Evolutionary conservation across 2,113 vertebrate genomes (phyloP).

Genomic region (Oncorhynchus clarkii): DNA sequence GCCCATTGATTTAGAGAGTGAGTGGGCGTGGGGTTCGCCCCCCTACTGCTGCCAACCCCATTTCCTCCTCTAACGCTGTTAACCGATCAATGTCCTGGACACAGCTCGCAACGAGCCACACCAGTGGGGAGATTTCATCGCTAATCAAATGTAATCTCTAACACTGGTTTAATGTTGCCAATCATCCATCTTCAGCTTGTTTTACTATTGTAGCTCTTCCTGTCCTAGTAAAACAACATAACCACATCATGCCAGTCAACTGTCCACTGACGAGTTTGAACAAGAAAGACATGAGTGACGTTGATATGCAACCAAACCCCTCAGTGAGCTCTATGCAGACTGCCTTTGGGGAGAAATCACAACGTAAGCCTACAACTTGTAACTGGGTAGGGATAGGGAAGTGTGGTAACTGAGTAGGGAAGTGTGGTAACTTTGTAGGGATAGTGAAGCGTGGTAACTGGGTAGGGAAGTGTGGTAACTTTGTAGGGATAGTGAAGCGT

Average conservation of each 20-base stretch:
- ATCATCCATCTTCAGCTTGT: background rate
- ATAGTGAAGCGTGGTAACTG: too few species aligned
- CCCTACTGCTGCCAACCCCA: slow-evolving; percentile 36
- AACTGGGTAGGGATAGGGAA: background rate
- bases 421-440: too few species aligned
- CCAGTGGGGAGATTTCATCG: slow-evolving; percentile 41
- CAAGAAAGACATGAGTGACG: background rate
- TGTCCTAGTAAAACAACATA: background rate
- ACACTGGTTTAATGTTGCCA: slow-evolving; percentile 10
- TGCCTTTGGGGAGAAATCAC: background rate
- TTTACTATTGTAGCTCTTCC: background rate
- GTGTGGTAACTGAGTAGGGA: too few species aligned
- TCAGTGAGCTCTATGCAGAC: background rate
- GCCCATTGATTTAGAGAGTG: slow-evolving; percentile 55
- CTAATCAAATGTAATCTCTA: slow-evolving; percentile 30
- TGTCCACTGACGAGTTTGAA: background rate
- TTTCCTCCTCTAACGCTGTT: slow-evolving; percentile 39
- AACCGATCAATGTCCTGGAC: slow-evolving; percentile 53
- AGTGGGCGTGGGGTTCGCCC: background rate
- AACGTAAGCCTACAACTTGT: slow-evolving; percentile 12
- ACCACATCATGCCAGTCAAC: background rate
- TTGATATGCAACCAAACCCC: background rate
- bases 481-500: too few species aligned
- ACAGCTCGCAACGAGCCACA: slow-evolving; percentile 26
- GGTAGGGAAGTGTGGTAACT: too few species aligned